A percentile compares a stretch with the other conserved stretches of the same genome.
These are phyloP conservation scores for Plumapathes pennacea DNA, from an alignment of 92 coral and sea anemone species.

Conservation along the genomic window DNA sequence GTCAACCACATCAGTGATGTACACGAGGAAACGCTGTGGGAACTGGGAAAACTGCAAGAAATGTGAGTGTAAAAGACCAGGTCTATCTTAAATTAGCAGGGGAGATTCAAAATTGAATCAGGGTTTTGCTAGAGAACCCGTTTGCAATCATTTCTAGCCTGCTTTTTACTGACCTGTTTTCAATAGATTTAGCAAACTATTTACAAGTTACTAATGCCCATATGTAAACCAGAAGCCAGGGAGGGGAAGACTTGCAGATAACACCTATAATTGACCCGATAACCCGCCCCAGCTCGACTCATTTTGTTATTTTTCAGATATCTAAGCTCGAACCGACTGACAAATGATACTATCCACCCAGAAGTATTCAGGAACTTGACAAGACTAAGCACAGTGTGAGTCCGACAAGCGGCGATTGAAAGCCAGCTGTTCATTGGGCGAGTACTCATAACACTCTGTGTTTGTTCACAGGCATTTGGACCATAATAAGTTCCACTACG, in stretches of 20 bases:
- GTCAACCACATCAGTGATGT: conserved; percentile 47
- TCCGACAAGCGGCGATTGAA: not conserved
- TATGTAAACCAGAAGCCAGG: too few species aligned
- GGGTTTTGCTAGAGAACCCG: too few species aligned
- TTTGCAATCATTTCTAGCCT: too few species aligned
- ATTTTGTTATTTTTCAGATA: conserved; percentile 2
- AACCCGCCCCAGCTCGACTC: too few species aligned
- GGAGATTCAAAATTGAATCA: too few species aligned
- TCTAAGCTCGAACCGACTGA: conserved; percentile 48
- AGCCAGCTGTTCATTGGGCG: not conserved
- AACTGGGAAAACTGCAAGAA: conserved; percentile 46
- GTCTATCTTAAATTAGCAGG: too few species aligned
- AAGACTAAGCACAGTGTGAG: conserved; percentile 65
- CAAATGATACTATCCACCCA: conserved; percentile 67
- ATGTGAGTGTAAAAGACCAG: conserved; percentile 56
- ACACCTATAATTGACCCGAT: too few species aligned
- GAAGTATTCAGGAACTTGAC: conserved; percentile 85
- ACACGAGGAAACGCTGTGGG: conserved; percentile 77
- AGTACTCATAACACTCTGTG: not conserved
- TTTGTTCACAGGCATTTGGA: conserved; percentile 69
- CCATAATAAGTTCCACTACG: conserved; percentile 66
- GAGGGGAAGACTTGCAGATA: too few species aligned
- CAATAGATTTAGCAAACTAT: too few species aligned
- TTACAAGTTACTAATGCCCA: too few species aligned
- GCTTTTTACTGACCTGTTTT: too few species aligned